Conservation (phyloP, 2,888 invertebrate species). For the Thysanoteuthis rhombus region DNA sequence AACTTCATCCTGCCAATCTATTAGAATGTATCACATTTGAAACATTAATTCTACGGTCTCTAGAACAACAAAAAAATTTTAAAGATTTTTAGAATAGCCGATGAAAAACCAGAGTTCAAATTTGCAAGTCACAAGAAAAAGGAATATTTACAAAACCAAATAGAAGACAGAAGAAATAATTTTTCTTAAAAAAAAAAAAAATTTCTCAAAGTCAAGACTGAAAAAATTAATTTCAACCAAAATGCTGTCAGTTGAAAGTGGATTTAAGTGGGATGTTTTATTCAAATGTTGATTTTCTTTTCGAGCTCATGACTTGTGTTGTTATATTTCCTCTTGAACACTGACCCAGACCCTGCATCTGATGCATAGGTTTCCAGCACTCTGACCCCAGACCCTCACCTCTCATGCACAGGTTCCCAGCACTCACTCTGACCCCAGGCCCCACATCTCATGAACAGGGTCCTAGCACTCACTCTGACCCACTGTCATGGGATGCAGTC, state of each 20-base stretch:
- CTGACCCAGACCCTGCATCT: neutral
- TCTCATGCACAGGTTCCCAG: neutral
- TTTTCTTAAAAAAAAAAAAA: neutral
- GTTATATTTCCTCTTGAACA: neutral
- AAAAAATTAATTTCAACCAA: neutral
- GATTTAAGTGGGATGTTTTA: neutral
- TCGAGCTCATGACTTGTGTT: neutral
- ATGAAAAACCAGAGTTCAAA: neutral
- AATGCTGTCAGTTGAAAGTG: neutral
- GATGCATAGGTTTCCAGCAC: neutral
- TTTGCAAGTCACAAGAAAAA: neutral
- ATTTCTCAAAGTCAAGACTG: neutral
- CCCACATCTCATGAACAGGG: neutral
- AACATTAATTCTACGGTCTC: neutral
- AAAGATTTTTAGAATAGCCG: neutral
- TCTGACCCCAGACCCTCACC: neutral
- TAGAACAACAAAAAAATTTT: neutral
- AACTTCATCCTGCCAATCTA: neutral
- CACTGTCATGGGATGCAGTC: neutral
- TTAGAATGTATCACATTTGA: neutral
- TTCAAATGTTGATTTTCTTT: neutral
- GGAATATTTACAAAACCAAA: neutral
- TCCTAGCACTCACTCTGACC: neutral
- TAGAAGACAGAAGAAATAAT: neutral
- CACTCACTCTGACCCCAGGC: neutral